phyloP scores from a whole-genome alignment of 92 coral and sea anemone species.

The Epizoanthus illoricatus region DNA sequence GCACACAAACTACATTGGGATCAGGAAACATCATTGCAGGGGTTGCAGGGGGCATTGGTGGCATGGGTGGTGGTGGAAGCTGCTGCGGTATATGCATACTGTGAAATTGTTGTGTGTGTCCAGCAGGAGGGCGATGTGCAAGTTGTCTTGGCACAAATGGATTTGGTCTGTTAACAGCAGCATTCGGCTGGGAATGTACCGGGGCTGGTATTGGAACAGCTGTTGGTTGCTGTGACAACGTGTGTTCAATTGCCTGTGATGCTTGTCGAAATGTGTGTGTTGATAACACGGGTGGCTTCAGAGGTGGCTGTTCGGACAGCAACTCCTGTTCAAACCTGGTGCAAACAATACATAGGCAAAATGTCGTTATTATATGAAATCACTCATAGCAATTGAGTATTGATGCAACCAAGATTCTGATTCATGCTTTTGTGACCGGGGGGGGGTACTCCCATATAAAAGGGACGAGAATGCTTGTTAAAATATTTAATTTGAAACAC shows the following conservation, averaged over 20 bases:
- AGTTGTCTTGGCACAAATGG: slow-evolving; percentile 39
- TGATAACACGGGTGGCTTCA: slow-evolving; percentile 79
- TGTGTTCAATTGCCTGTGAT: slow-evolving; percentile 81
- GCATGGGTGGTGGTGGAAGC: slow-evolving; percentile 69
- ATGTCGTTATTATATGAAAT: too few relatives aligned
- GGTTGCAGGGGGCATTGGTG: slow-evolving; percentile 54
- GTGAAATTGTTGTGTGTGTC: slow-evolving; percentile 43
- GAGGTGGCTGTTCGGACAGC: slow-evolving; percentile 73
- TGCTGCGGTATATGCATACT: slow-evolving; percentile 59
- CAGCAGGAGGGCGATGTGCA: slow-evolving; percentile 39
- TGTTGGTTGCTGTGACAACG: slow-evolving; percentile 35
- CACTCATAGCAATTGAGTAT: too few relatives aligned
- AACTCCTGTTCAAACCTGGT: slow-evolving; percentile 96
- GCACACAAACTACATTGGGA: slow-evolving; percentile 39
- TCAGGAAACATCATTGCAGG: slow-evolving; percentile 41
- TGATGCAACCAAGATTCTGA: too few relatives aligned
- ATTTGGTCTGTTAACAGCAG: slow-evolving; percentile 10
- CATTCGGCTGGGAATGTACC: slow-evolving; percentile 25
- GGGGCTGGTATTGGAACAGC: slow-evolving; percentile 50
- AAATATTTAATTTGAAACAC: too few relatives aligned
- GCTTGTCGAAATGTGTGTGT: slow-evolving; percentile 91
- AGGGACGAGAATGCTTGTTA: too few relatives aligned
- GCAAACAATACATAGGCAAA: not conserved
- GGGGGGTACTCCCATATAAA: too few relatives aligned
- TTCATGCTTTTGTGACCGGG: too few relatives aligned